phyloP scores from a whole-genome alignment of 2,113 vertebrate species.

The Tragelaphus strepsiceros region DNA sequence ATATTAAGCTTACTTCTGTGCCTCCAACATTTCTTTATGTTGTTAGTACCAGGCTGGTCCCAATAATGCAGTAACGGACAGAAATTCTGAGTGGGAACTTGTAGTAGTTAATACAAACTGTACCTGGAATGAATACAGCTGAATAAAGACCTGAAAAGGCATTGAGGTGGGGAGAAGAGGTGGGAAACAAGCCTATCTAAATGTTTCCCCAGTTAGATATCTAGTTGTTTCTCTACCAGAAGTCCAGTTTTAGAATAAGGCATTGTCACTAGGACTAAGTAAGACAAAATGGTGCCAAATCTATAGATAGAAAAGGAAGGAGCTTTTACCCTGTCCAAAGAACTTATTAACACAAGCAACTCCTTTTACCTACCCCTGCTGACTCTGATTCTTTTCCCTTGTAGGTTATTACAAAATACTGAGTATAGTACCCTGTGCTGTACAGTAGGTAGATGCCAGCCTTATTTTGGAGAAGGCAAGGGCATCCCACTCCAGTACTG shows the following conservation, averaged over 20 bases:
- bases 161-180: background rate
- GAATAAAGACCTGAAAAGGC: background rate
- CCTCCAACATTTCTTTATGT: background rate
- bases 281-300: background rate
- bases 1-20: background rate
- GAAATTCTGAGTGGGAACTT: conserved; percentile 5
- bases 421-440: background rate
- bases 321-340: background rate
- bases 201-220: background rate
- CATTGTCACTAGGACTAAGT: background rate
- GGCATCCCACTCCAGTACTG: too few species aligned
- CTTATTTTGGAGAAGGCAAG: background rate
- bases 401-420: background rate
- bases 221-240: background rate
- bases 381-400: background rate
- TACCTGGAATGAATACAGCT: background rate
- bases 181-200: background rate
- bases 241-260: background rate
- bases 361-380: background rate
- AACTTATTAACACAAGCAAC: background rate
- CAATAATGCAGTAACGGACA: background rate
- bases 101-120: background rate
- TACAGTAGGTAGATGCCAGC: background rate
- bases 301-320: conserved; percentile 4
- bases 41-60: background rate